phyloP scores from a whole-genome alignment of 2,113 vertebrate genomes.

The Tychaedon coryphoeus region DNA sequence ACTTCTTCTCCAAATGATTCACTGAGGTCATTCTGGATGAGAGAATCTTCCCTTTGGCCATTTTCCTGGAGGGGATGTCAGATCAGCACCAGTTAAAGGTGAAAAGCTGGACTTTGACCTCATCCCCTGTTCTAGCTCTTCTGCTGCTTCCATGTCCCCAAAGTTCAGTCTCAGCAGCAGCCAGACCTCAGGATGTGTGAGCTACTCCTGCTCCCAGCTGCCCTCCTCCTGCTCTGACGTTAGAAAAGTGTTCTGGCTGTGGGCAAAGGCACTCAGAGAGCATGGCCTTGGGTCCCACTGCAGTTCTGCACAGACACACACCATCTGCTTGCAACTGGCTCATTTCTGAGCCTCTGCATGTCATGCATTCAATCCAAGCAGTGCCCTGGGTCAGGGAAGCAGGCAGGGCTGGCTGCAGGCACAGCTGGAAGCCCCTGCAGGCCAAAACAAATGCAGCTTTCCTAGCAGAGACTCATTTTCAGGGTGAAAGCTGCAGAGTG shows the following conservation, averaged over 20 bases:
- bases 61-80: constrained; percentile 68
- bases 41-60: constrained; percentile 31
- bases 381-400: neutral
- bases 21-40: constrained; percentile 35
- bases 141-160: neutral
- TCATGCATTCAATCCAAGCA: neutral
- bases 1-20: constrained; percentile 80
- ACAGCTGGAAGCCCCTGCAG: neutral
- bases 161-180: neutral
- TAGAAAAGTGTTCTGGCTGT: neutral
- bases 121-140: neutral
- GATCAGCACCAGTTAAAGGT: neutral
- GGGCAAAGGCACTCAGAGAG: neutral
- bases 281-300: neutral
- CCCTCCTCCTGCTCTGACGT: neutral
- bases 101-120: neutral
- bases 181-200: neutral
- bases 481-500: neutral
- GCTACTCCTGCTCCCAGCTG: neutral
- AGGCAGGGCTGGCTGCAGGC: neutral
- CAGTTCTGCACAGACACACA: neutral
- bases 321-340: neutral
- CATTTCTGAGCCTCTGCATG: neutral
- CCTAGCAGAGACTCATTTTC: neutral
- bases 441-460: neutral